Evolutionary conservation across 2,888 invertebrate genomes (phyloP).

Genomic region (Troglohyphantes excavatus): DNA sequence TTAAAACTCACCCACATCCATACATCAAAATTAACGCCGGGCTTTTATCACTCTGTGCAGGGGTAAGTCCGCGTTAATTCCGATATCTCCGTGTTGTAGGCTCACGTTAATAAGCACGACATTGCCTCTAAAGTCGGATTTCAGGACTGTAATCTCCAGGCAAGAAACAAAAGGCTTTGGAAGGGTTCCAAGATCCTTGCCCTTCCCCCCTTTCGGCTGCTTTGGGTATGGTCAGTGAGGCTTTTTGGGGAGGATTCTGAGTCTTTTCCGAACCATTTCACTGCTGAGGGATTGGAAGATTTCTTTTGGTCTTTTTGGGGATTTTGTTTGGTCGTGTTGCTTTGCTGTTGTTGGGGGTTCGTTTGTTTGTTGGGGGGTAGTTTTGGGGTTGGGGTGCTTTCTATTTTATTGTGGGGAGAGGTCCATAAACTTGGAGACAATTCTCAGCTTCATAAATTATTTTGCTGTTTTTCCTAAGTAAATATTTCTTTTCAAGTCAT

Average conservation of each 20-base stretch:
- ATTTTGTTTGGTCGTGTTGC: background rate
- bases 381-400: background rate
- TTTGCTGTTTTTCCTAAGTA: too few relatives aligned
- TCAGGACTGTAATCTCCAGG: conserved; percentile 48
- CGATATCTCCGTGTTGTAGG: background rate
- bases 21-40: background rate
- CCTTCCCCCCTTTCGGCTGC: background rate
- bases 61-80: background rate
- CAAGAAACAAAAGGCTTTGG: conserved; percentile 51
- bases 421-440: too few relatives aligned
- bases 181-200: conserved; percentile 45
- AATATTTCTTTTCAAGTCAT: too few relatives aligned
- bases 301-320: conserved; percentile 20
- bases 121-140: conserved; percentile 49
- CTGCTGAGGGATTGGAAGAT: conserved; percentile 39
- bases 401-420: too few relatives aligned
- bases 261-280: conserved; percentile 71
- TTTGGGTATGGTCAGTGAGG: conserved; percentile 45
- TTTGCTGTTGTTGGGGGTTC: background rate
- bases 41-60: background rate
- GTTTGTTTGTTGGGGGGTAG: too few relatives aligned
- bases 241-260: conserved; percentile 28
- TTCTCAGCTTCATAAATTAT: too few relatives aligned
- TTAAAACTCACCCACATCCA: background rate
- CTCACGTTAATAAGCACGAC: conserved; percentile 47